Conservation (phyloP, 35 echinoderm and acorn worm species). For the Lytechinus pictus region DNA sequence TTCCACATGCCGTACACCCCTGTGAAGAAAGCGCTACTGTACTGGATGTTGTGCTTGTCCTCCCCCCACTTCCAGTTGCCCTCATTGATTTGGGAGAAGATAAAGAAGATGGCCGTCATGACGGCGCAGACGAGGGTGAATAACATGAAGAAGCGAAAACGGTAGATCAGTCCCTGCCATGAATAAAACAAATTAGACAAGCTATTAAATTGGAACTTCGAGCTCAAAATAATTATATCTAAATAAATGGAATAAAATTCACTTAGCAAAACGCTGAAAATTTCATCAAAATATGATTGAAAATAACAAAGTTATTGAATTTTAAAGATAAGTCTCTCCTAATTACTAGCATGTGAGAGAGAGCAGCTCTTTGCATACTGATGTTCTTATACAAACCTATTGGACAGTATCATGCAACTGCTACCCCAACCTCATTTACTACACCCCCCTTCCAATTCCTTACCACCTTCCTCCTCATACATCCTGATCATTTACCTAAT, state of each 20-base stretch:
- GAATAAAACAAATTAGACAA: neutral
- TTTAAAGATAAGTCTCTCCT: constrained; percentile 25
- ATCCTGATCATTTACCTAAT: no score
- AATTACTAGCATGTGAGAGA: constrained; percentile 73
- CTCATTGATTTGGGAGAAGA: constrained; percentile 91
- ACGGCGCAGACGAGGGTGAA: constrained; percentile 84
- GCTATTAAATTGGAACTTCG: no score
- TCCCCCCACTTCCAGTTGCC: constrained; percentile 73
- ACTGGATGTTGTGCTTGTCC: constrained; percentile 67
- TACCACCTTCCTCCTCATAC: no score
- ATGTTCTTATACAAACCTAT: constrained; percentile 53
- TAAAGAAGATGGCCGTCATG: constrained; percentile 95
- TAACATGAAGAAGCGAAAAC: constrained; percentile 98
- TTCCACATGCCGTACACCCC: constrained; percentile 99
- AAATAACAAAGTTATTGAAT: no score
- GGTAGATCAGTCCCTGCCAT: constrained; percentile 85
- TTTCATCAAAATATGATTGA: no score
- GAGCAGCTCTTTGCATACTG: constrained; percentile 77
- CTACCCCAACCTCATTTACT: no score
- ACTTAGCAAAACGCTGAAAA: no score
- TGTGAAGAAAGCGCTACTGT: constrained; percentile 95
- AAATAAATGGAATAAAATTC: no score
- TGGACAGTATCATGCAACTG: no score
- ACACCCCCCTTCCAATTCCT: no score
- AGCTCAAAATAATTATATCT: no score